Conservation (phyloP, 2,888 invertebrate genomes). For the Papilio protenor region DNA sequence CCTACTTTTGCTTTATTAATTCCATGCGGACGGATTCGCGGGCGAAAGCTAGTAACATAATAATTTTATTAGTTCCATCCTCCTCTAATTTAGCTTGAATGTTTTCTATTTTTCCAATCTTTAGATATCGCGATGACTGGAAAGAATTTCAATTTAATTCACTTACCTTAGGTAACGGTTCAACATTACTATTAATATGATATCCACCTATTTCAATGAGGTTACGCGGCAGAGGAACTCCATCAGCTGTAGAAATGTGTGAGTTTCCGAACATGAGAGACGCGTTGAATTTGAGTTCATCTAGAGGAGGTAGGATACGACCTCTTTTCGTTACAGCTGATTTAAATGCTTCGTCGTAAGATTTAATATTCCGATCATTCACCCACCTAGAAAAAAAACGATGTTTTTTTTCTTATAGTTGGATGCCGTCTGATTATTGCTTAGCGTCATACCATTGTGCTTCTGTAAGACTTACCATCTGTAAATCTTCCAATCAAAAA, state of each 20-base stretch:
- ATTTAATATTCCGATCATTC: conserved; percentile 8
- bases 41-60: no score
- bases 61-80: not conserved
- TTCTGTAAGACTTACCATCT: conserved; percentile 47
- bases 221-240: conserved; percentile 60
- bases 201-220: conserved; percentile 67
- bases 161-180: conserved; percentile 62
- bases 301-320: conserved; percentile 48
- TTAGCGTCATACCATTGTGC: not conserved
- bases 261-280: conserved; percentile 59
- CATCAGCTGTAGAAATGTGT: conserved; percentile 52
- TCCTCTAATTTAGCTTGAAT: not conserved
- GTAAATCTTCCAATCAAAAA: conserved; percentile 30
- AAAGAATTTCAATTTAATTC: not conserved
- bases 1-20: no score
- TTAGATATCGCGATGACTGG: no score
- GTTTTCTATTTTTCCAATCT: not conserved
- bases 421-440: not conserved
- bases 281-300: conserved; percentile 55
- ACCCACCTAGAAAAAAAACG: conserved; percentile 25
- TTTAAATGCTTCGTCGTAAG: conserved; percentile 43
- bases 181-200: conserved; percentile 59
- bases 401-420: not conserved
- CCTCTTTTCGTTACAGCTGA: conserved; percentile 50
- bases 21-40: no score